Percentiles rank a stretch among this genome's conserved stretches.
Evolutionary conservation across 2,888 invertebrate species (phyloP).

Genomic region (Artemia sinica): DNA sequence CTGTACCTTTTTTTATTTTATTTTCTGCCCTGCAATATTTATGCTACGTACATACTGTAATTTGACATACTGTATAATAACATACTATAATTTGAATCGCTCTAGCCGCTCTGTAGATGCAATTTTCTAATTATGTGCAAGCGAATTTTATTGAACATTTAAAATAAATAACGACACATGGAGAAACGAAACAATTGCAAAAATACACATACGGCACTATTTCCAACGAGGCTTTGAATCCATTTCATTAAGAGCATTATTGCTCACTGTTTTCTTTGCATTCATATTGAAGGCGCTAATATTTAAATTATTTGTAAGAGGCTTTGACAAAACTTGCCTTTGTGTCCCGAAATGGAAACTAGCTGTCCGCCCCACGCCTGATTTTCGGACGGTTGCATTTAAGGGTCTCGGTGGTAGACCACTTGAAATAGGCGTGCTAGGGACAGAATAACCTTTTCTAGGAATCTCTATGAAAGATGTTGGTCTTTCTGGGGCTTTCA

Average conservation of each 20-base stretch:
- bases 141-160: neutral
- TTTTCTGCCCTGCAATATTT: no score
- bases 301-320: neutral
- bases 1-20: no score
- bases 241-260: slow-evolving; percentile 10
- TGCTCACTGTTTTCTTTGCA: slow-evolving; percentile 1
- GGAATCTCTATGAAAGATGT: slow-evolving; percentile 4
- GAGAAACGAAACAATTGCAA: neutral
- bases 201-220: neutral
- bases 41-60: no score
- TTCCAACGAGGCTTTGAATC: neutral
- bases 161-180: neutral
- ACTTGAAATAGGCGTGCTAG: neutral
- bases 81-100: no score
- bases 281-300: neutral
- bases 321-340: slow-evolving; percentile 1
- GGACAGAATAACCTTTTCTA: neutral
- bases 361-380: neutral
- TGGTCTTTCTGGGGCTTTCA: neutral
- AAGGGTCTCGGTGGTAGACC: neutral
- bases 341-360: slow-evolving; percentile 9
- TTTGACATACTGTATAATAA: no score
- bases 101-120: no score
- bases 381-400: neutral
- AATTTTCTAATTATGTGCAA: neutral